These are phyloP conservation scores for Clarias pachynema DNA, from an alignment of 2,797 vertebrate genomes.

Conservation along the genomic window DNA sequence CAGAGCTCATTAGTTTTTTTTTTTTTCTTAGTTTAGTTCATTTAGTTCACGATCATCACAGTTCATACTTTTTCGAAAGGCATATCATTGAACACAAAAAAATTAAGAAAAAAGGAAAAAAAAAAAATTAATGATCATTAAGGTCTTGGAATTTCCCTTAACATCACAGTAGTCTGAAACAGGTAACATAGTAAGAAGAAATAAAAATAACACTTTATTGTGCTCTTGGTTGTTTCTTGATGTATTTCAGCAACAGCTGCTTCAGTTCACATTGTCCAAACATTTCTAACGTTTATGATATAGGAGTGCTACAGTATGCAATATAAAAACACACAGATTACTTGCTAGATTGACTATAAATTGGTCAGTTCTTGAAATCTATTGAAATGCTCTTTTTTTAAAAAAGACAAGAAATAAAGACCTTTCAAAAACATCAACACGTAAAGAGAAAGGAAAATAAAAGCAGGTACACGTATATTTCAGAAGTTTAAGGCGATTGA, in stretches of 20 bases:
- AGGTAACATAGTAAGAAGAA: slow-evolving; percentile 82
- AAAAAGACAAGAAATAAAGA: slow-evolving; percentile 74
- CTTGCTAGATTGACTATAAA: slow-evolving; percentile 78
- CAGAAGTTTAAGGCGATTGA: slow-evolving; percentile 84
- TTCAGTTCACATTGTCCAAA: slow-evolving; percentile 74
- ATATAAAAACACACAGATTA: slow-evolving; percentile 82
- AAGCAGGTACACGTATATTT: slow-evolving; percentile 76
- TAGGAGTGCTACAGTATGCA: slow-evolving; percentile 85
- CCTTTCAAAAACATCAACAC: slow-evolving; percentile 74
- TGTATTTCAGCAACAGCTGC: slow-evolving; percentile 75
- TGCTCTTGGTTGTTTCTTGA: slow-evolving; percentile 83
- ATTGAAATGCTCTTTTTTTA: slow-evolving; percentile 67
- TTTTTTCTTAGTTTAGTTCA: slow-evolving; percentile 21
- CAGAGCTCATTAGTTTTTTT: not conserved
- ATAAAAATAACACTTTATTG: slow-evolving; percentile 76
- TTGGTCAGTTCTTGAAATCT: slow-evolving; percentile 75
- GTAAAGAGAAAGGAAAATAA: slow-evolving; percentile 69
- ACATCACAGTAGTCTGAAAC: slow-evolving; percentile 85
- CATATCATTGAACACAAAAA: slow-evolving; percentile 6
- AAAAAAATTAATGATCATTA: slow-evolving; percentile 58
- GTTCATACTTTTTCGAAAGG: slow-evolving; percentile 13
- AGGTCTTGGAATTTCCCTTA: slow-evolving; percentile 74
- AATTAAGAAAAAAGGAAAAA: not conserved
- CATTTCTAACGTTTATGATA: slow-evolving; percentile 76
- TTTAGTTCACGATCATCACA: slow-evolving; percentile 34